Conservation (phyloP, 2,797 vertebrate species). For the Mico argentatus region DNA sequence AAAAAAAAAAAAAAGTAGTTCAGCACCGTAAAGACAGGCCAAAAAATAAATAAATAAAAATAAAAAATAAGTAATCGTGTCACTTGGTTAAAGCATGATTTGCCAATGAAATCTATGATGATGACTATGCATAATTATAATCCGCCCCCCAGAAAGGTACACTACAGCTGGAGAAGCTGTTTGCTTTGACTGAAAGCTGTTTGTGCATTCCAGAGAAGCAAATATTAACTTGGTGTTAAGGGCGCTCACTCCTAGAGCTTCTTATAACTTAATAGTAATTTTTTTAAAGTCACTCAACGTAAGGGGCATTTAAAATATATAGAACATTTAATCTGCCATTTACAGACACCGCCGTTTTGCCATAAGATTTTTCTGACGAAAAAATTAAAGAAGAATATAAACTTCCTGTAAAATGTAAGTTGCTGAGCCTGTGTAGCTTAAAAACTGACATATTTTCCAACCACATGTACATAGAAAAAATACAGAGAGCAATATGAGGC, state of each 20-base stretch:
- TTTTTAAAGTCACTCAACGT: not conserved
- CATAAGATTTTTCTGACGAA: not conserved
- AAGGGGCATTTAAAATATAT: not conserved
- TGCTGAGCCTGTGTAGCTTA: not conserved
- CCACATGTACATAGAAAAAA: not conserved
- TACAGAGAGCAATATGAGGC: not conserved
- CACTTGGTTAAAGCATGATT: not conserved
- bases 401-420: not conserved
- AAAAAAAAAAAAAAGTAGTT: no score
- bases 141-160: not conserved
- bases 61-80: not conserved
- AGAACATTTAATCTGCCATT: not conserved
- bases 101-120: not conserved
- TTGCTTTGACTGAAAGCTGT: not conserved
- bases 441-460: not conserved
- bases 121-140: not conserved
- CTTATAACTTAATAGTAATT: not conserved
- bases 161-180: not conserved
- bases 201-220: not conserved
- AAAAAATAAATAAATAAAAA: not conserved
- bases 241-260: not conserved
- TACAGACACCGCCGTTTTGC: not conserved
- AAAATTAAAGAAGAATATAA: constrained; percentile 21
- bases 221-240: not conserved
- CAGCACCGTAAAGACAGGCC: not conserved